These are phyloP conservation scores for Typhlichthys subterraneus DNA, from an alignment of 2,797 vertebrate species.

Conservation along the genomic window DNA sequence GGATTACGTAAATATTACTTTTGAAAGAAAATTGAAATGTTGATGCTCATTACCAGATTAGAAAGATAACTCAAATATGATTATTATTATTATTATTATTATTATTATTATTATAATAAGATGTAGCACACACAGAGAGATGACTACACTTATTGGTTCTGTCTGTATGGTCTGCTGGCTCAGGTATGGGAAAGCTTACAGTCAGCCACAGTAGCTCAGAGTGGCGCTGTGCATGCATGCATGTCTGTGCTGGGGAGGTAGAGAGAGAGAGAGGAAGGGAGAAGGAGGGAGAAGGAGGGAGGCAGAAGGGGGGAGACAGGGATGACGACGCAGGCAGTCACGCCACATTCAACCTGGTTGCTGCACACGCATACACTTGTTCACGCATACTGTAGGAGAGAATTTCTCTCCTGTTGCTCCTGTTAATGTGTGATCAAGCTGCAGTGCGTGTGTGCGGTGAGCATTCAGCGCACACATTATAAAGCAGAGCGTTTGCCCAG, in stretches of 20 bases:
- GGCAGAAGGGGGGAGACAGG: not conserved
- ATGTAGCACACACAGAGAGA: too few relatives aligned
- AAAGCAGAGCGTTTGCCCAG: not conserved
- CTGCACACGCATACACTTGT: not conserved
- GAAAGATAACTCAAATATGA: too few relatives aligned
- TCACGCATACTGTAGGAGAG: too few relatives aligned
- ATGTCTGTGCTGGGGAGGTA: not conserved
- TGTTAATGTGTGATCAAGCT: not conserved
- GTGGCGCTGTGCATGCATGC: not conserved
- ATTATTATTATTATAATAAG: too few relatives aligned
- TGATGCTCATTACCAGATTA: too few relatives aligned
- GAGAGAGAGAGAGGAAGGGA: slow-evolving; percentile 1
- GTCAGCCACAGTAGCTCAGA: slow-evolving; percentile 4
- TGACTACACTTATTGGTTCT: too few relatives aligned
- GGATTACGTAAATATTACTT: too few relatives aligned
- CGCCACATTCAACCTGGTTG: too few relatives aligned
- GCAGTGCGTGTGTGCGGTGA: not conserved
- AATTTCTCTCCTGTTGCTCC: not conserved
- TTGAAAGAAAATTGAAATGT: too few relatives aligned
- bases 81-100: too few relatives aligned
- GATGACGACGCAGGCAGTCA: not conserved
- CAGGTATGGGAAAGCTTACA: slow-evolving; percentile 13
- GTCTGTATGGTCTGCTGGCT: not conserved
- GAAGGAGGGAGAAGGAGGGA: not conserved
- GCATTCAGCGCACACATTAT: not conserved